A percentile compares a stretch with the other conserved stretches of the same genome.
Conservation (phyloP, 2,113 vertebrate genomes). For the Forbesichthys papilliferus region DNA sequence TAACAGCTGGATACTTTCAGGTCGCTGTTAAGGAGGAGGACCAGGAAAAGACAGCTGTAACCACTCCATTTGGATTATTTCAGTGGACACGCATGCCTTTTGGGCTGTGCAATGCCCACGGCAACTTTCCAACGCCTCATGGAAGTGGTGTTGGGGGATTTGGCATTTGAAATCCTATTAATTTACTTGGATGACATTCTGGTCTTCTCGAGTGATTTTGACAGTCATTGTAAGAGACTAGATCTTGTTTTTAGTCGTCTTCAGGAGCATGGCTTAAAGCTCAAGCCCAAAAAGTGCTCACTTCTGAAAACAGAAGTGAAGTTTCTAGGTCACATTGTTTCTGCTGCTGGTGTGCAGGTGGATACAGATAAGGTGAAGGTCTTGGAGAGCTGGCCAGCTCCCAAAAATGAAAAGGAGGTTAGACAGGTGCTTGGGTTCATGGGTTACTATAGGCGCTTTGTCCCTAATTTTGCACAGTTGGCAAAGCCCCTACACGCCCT, state of each 20-base stretch:
- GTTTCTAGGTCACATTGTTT: constrained; percentile 11
- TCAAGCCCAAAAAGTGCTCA: constrained; percentile 5
- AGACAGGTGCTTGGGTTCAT: constrained; percentile 17
- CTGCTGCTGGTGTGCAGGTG: not conserved
- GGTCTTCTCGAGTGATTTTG: constrained; percentile 7
- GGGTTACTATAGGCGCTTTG: constrained; percentile 14
- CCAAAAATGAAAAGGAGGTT: constrained; percentile 8
- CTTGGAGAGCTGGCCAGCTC: constrained; percentile 10
- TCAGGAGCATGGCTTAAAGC: constrained; percentile 7
- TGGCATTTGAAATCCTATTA: constrained; percentile 1
- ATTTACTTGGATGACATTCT: constrained; percentile 25
- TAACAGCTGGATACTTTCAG: constrained; percentile 17
- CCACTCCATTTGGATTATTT: no score
- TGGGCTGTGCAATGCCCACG: not conserved
- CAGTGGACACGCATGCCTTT: no score
- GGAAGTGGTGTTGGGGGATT: constrained; percentile 15
- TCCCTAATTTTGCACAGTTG: constrained; percentile 15
- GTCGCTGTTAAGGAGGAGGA: constrained; percentile 11
- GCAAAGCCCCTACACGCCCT: constrained; percentile 2
- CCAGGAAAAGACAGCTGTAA: not conserved
- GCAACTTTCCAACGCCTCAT: constrained; percentile 9
- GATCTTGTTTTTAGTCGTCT: not conserved
- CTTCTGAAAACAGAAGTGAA: not conserved
- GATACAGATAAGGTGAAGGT: not conserved
- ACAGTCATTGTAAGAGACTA: constrained; percentile 3